Base-by-base conservation (phyloP, 2,888 invertebrate genomes). In the Reticulitermes lucifugus region DNA sequence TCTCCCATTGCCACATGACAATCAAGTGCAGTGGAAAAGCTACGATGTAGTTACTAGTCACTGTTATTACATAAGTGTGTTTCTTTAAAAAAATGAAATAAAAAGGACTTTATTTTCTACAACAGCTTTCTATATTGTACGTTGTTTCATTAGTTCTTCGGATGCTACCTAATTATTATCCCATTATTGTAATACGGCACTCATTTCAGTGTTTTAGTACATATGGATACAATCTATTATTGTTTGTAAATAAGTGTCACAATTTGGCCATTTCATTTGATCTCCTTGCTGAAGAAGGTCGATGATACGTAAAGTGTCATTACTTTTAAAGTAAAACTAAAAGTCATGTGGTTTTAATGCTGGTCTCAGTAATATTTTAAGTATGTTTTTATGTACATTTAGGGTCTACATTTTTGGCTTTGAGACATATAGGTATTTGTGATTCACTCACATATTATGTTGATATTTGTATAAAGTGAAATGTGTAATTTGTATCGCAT, bases 1-100 rank as follows among this genome's bases (percentile, higher is more conserved):
- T 85, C 86, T 86, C 87, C 87, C 88, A 88, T 88, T 89, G 89
- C 88, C 89, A 85, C 87, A 87, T 86, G 89, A 89, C 89, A 89
- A 89, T 89, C 89, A 89, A 86, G 87, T 86, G 88, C 88, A 88
- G 88, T 88, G 88, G 88, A 88, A 86, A 87, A 75, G 25, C 80
- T 85, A 84, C 55, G 55, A 83, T 55, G 83, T 83, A 82, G 85
- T 59, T 51, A 83, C 86, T 86, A 84, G 86, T 85, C 85, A 84
- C 77, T 55, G 83, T 83, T 43, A 70, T 85, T 29, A 83, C 81
- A 85, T 75, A 59, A 85, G 41, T 85, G 85, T 85, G 41, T 83
- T 80, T 83, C 75, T 75, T 29, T 70, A 41, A 22, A 18, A 80
- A 43, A 60, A 10, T 55, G 18, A 9, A 79, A 18, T 29, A 51